Base-by-base conservation (phyloP, 2,113 vertebrate species). In the Rhodinocichla rosea region DNA sequence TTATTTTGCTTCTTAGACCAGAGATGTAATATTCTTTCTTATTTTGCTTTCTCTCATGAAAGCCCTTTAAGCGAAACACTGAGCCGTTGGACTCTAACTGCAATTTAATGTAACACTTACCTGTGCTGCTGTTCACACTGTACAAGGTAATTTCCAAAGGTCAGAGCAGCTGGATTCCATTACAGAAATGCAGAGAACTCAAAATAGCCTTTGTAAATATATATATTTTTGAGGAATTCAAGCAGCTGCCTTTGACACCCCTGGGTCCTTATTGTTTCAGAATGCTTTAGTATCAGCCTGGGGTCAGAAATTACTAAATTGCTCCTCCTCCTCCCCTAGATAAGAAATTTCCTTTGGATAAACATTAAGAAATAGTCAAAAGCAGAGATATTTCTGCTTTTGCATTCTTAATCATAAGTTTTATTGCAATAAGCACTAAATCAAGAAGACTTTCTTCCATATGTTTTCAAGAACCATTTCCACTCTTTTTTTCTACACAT, bases 81-180 rank as follows among this genome's bases (percentile, higher is more conserved):
- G 65, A 97, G 94, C 95, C 93, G 95, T 95, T 96, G 95, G 95
- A 92, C 79, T 95, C 87, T 92, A 92, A 95, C 94, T 97, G 64
- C 94, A 87, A 75, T 97, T 97, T 96, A 95, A 95, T 4, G 8
- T 95, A 96, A 94, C 96, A 80, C 92, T 97, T 97, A 97, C 97
- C 97, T 95, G 64, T 89, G 95, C 96, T 98, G 97, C 97, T 97
- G 98, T 98, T 98, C 96, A 90, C 95, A 83, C 95, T 97, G 91
- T 77, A 95, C 85, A 45, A 98, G 96, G 97, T 97, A 96, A 97
- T 96, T 97, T 90, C 50, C 89, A 96, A 95, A 97, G 97, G 95
- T 95, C 96, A 95, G 84, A 97, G 96, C 97, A 98, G 97, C 98
- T 98, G 98, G 97, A 97, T 97, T 97, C 74, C 75, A 97, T 98